Percentiles rank a stretch among this genome's conserved stretches.
These are phyloP conservation scores for Myodes glareolus DNA, from an alignment of 2,113 vertebrate species.

Conservation along the genomic window DNA sequence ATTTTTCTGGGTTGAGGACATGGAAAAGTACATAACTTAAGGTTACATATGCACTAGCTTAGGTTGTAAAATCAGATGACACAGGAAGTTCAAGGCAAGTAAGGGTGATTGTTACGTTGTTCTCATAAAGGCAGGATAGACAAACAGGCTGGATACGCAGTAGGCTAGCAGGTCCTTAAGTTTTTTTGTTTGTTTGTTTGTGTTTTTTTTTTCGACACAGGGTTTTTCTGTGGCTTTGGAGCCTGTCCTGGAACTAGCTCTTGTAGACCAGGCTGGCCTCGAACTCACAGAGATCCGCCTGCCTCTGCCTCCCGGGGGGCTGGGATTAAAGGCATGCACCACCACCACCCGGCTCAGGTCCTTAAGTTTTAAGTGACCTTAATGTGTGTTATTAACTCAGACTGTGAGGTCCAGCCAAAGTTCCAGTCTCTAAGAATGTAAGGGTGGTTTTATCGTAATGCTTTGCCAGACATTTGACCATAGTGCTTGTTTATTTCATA, in stretches of 20 bases:
- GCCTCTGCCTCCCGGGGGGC: no score
- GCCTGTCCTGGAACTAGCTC: no score
- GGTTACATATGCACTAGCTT: background rate
- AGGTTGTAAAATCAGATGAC: background rate
- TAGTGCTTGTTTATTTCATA: constrained; percentile 45
- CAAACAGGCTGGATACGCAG: background rate
- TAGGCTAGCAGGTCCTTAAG: background rate
- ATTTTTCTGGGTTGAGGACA: background rate
- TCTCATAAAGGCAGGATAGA: background rate
- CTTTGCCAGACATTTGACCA: constrained; percentile 26
- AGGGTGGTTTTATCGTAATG: background rate
- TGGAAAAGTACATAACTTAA: background rate
- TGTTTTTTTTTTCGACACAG: no score
- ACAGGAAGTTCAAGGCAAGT: background rate
- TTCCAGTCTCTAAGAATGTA: background rate
- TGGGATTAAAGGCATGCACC: no score
- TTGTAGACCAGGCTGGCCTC: no score
- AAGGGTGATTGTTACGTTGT: background rate
- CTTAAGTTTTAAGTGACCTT: background rate
- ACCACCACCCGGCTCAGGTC: no score
- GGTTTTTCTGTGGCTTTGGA: no score
- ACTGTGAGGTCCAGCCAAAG: background rate
- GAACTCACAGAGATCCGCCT: no score
- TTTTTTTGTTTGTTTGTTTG: no score
- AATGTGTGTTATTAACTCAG: background rate